Percentiles rank a stretch among this genome's conserved stretches.
These are phyloP conservation scores for Matsumyia berberina DNA, from an alignment of 2,888 invertebrate species.

Conservation along the genomic window DNA sequence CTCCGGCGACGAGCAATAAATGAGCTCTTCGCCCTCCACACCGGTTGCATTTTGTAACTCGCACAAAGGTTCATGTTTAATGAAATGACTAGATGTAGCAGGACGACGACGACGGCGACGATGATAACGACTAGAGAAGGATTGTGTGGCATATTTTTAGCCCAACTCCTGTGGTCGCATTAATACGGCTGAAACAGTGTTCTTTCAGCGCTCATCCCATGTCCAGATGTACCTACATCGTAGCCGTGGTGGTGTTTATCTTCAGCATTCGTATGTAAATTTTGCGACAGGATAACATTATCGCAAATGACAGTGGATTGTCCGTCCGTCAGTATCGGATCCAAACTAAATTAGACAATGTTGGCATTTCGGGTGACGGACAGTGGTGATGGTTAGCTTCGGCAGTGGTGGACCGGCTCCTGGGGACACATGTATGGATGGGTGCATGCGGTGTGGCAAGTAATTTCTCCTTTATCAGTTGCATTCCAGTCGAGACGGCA, in stretches of 20 bases:
- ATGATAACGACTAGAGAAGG: conserved; percentile 4
- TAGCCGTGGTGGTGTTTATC: conserved; percentile 24
- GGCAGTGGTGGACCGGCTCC: conserved; percentile 14
- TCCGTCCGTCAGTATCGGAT: conserved; percentile 72
- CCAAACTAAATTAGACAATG: conserved; percentile 74
- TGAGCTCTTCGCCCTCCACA: background rate
- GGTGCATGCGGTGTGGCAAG: conserved; percentile 47
- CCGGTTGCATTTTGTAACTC: conserved; percentile 26
- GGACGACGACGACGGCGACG: background rate
- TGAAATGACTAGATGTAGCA: conserved; percentile 35
- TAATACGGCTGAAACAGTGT: conserved; percentile 35
- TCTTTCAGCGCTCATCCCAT: conserved; percentile 38
- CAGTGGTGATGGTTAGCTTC: background rate
- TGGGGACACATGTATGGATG: background rate
- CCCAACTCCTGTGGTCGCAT: conserved; percentile 35
- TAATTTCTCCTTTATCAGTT: conserved; percentile 72
- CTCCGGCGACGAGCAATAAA: no score
- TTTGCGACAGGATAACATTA: conserved; percentile 56
- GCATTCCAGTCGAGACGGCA: conserved; percentile 71
- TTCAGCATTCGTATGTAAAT: conserved; percentile 32
- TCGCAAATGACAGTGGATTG: conserved; percentile 72
- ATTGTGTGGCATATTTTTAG: conserved; percentile 49
- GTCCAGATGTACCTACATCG: conserved; percentile 4
- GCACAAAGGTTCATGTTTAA: conserved; percentile 41
- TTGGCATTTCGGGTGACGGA: conserved; percentile 59